Conservation (phyloP, 2,113 vertebrate genomes). For the Alces alces region DNA sequence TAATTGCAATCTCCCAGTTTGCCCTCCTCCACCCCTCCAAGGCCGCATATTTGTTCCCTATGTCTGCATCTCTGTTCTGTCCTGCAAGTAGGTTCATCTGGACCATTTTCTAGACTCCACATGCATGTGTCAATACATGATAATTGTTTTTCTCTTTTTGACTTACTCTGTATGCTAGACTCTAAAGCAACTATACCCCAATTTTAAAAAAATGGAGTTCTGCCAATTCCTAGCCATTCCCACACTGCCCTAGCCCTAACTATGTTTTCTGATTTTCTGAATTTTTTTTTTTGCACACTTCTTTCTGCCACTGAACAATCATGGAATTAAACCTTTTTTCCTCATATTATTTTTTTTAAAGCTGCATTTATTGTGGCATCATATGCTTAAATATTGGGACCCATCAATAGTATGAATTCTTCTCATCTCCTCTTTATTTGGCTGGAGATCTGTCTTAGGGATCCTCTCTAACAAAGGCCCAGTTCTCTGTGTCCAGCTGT, state of each 20-base stretch:
- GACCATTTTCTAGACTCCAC: background rate
- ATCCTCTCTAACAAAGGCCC: background rate
- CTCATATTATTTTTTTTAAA: background rate
- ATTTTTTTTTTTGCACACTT: background rate
- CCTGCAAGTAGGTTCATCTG: background rate
- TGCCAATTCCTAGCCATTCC: background rate
- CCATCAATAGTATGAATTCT: background rate
- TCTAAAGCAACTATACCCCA: background rate
- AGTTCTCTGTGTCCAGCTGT: background rate
- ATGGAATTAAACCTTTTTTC: background rate
- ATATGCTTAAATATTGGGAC: background rate
- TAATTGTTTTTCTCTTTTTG: background rate
- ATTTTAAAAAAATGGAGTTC: background rate
- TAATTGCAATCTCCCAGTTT: background rate
- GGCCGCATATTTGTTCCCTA: background rate
- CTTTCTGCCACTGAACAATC: background rate
- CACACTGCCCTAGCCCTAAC: background rate
- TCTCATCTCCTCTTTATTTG: background rate
- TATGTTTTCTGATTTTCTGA: background rate
- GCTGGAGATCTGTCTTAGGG: background rate
- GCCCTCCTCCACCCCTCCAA: background rate
- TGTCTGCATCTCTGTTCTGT: background rate
- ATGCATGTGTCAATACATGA: background rate
- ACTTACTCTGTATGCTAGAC: background rate
- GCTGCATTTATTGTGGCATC: rapidly evolving